Evolutionary conservation across 2,113 vertebrate species (phyloP), one percentile per base, ranked within the genome.

Genomic region (Oceanites oceanicus): DNA sequence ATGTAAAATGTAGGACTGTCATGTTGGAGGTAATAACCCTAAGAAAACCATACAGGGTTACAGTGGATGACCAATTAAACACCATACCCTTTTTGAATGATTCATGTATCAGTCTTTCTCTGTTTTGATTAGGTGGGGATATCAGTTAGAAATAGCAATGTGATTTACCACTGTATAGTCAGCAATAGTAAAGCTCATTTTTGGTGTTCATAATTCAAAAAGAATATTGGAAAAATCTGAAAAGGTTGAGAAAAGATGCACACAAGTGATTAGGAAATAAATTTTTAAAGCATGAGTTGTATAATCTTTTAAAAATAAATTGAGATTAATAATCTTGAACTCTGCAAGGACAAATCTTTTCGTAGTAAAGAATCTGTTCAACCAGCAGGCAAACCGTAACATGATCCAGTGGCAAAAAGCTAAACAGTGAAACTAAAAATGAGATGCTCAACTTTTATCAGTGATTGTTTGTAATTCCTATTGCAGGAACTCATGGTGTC

Each of bases 31-130:
- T 78, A 93, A 88, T 26, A 85, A 73, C 40, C 45, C 62, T 32
- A 53, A 88, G 71, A 66, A 75, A 93, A 88, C 13, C 6, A 1
- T 10, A 70, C 11, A 2, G 6, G 53, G 34, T 87, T 87, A 53
- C 32, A 81, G 85, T 81, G 12, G 55, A 66, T 72, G 75, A 75
- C 47, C 71, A 88, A 81, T 92, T 92, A 97, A 90, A 96, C 50
- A 88, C 68, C 34, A 52, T 58, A 86, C 53, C 58, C 74, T 61
- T 79, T 86, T 42, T 56, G 40, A 93, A 90, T 85, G 82, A 92
- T 76, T 93, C 47, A 85, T 75, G 3, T 67, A 75, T 72, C 40
- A 59, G 47, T 87, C 87, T 84, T 65, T 76, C 59, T 84, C 42
- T 93, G 71, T 42, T 94, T 92, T 72, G 88, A 82, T 93, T 88